Evolutionary conservation across 2,113 vertebrate genomes (phyloP), one percentile per base, ranked within the genome.

Genomic region (Tragelaphus scriptus): DNA sequence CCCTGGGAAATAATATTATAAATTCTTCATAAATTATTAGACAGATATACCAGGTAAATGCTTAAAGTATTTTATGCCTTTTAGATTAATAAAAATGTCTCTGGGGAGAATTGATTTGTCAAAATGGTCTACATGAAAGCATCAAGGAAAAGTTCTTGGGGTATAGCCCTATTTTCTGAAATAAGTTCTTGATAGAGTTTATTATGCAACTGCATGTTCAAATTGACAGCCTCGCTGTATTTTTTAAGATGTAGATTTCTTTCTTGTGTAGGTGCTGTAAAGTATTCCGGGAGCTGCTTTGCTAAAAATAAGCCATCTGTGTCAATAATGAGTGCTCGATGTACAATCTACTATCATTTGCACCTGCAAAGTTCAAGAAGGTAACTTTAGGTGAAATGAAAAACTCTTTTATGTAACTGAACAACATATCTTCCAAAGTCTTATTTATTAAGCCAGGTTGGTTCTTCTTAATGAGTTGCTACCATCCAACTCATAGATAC

Each of bases 281-380:
- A 98, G 91, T 97, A 98, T 98, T 98, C 92, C 98, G 96, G 98
- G 98, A 99, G 97, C 85, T 77, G 98, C 97, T 98, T 94, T 97
- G 56, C 98, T 98, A 98, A 98, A 98, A 99, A 98, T 99, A 99
- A 98, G 92, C 95, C 98, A 97, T 98, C 95, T 97, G 96, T 98
- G 97, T 90, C 97, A 96, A 98, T 98, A 98, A 98, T 95, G 97
- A 90, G 88, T 95, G 95, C 98, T 98, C 98, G 96, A 25, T 94
- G 95, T 98, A 98, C 98, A 98, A 96, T 95, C 94, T 98, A 95
- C 95, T 97, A 98, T 96, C 95, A 87, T 98, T 96, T 55, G 0
- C 96, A 98, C 97, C 97, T 94, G 87, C 91, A 97, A 98, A 97
- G 98, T 98, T 98, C 95, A 98, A 97, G 79, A 97, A 96, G 98